phyloP scores from a whole-genome alignment of 2,113 vertebrate genomes.

The Hyperoodon ampullatus region DNA sequence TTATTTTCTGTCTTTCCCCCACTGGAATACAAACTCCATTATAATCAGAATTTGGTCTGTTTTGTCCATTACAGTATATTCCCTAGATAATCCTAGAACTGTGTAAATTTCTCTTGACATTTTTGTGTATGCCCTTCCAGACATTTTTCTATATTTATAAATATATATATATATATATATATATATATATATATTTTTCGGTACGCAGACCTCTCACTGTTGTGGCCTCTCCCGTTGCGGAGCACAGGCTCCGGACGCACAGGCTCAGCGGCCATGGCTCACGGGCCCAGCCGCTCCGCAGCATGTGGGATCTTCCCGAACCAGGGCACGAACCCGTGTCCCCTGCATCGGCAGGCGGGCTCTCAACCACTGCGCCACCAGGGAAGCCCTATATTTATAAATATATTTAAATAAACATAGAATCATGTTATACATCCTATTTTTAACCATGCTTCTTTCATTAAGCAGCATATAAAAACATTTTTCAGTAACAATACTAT shows the following conservation, averaged over 20 bases:
- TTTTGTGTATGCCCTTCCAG: not conserved
- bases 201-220: no score
- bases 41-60: not conserved
- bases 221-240: no score
- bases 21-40: not conserved
- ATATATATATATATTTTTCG: no score
- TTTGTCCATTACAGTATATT: not conserved
- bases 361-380: no score
- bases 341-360: no score
- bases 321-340: no score
- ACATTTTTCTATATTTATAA: not conserved
- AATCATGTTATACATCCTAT: not conserved
- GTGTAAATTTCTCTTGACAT: not conserved
- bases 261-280: no score
- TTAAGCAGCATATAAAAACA: not conserved
- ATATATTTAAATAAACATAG: not conserved
- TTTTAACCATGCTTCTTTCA: not conserved
- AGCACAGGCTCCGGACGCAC: no score
- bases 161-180: not conserved
- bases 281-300: no score
- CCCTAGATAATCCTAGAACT: not conserved
- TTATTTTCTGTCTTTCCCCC: not conserved
- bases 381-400: not conserved
- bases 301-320: no score
- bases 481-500: not conserved